phyloP scores from a whole-genome alignment of 2,888 invertebrate species.

The Drosophila prostipennis region DNA sequence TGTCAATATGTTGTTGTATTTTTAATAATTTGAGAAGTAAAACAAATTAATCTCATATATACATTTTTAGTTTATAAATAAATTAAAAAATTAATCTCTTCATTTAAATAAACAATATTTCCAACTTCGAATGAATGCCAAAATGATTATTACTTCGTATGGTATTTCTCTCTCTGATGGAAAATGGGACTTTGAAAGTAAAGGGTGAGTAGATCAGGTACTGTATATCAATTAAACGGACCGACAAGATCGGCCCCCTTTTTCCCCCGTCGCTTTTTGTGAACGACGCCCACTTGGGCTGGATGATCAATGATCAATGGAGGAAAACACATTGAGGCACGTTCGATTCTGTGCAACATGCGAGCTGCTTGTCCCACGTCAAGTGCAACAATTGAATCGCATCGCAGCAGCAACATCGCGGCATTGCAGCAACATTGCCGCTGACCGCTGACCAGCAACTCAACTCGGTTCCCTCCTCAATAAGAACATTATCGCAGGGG shows the following conservation, averaged over 20 bases:
- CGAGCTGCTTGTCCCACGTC: constrained; percentile 74
- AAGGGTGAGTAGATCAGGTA: constrained; percentile 42
- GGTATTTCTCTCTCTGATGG: constrained; percentile 1
- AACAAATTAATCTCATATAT: no score
- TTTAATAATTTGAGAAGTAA: no score
- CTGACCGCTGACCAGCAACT: constrained; percentile 54
- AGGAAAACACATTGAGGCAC: constrained; percentile 72
- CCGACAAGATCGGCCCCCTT: constrained; percentile 46
- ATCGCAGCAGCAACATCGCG: constrained; percentile 33
- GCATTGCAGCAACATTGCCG: constrained; percentile 29
- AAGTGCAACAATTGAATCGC: constrained; percentile 78
- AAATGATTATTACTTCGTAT: background rate
- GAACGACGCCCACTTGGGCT: constrained; percentile 67
- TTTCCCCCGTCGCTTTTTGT: constrained; percentile 39
- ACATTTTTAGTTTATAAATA: no score
- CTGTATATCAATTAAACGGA: constrained; percentile 80
- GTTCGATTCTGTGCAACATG: constrained; percentile 63
- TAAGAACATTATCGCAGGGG: constrained; percentile 79
- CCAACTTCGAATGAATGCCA: no score
- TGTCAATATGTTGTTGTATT: no score
- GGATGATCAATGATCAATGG: constrained; percentile 56
- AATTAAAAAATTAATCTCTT: no score
- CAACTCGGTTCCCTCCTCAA: constrained; percentile 62
- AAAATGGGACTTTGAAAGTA: constrained; percentile 9
- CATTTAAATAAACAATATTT: no score